Evolutionary conservation across 2,797 vertebrate genomes (phyloP), one percentile per base, ranked within the genome.

Genomic region (Petrocephalus schoutedeni): DNA sequence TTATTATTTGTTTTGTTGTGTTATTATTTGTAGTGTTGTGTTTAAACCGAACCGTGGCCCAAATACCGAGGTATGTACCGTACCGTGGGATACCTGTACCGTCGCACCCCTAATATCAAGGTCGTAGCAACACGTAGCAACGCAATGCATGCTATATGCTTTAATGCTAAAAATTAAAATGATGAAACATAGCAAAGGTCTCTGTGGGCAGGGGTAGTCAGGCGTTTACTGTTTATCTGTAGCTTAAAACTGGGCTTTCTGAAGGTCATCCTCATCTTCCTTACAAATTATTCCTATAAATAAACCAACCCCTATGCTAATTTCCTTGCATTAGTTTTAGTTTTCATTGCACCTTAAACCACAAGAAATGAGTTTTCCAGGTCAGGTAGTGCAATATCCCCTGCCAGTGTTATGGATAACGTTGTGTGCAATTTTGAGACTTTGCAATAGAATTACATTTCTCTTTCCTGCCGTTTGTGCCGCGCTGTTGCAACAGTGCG

Each of bases 401-500:
- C 32, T 41, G 12, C 32, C 32, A 0, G 67, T 82, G 45, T 49
- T 51, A 7, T 16, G 14, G 67, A 74, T 82, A 19, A 9, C 4
- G 7, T 82, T 82, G 77, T 82, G 12, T 82, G 45, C 16, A 21
- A 45, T 45, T 45, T 0, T 7, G 28, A 61, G 61, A 9, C 57
- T 86, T 36, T 49, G 36, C 12, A 61, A 59, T 41, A 7, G 45
- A 12, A 59, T n/a, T 9, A 57, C 36, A 21, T 61, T 45, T 64
- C 4, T 61, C n/a, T 5, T 41, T 86, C 53, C 41, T 57, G 28
- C 28, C n/a, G 32, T 59, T 89, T 64, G 28, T 49, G 0, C 8
- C 9, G 28, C 0, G 9, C 10, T 21, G 74, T 86, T 77, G 2
- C 91, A 96, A 92, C 91, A 92, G 91, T 88, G 61, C 54, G 89